Base-by-base conservation (phyloP, 2,113 vertebrate genomes). In the Oplegnathus fasciatus region DNA sequence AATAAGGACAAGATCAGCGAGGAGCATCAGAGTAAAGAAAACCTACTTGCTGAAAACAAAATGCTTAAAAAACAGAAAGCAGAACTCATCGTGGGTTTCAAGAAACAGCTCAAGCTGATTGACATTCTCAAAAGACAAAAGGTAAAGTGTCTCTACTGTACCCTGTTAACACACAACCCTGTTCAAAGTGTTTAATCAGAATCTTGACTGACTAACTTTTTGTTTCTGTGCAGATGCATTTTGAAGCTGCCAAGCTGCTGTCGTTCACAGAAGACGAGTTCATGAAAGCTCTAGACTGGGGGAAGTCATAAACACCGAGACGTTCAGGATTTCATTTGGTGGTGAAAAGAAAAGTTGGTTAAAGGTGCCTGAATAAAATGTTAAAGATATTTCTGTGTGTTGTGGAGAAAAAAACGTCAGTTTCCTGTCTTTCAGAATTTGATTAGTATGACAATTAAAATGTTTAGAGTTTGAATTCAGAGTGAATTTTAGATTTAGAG, bases 261-360 rank as follows among this genome's bases (percentile, higher is more conserved):
- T 98, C 97, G 32, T 99, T 99, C 85, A 98, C 97, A 2, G 98
- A 99, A 94, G 98, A 98, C 3, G 98, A 99, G 90, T 99, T 99
- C 89, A 96, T 97, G 95, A 99, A 97, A 92, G 96, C 97, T 83
- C 94, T 99, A 15, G 97, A 99, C 72, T 99, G 97, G 98, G 96
- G 95, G 75, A 96, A 94, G 77, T 83, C 94, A 0, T 97, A 92
- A 88, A 74, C 18, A 77, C n/a, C 2, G 20, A 78, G 26, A 40
- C 10, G 26, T 40, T 48, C 57, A 73, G 15, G 52, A 37, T 22
- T n/a, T n/a, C n/a, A 24, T 22, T 30, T 9, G 28, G 34, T 37
- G 14, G 3, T 55, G 54, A 22, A 64, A 24, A 4, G 14, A 26
- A 62, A 74, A 5, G 7, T 46, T 62, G 30, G 9, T 9, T 54